Percentiles rank a stretch among this genome's conserved stretches.
These are phyloP conservation scores for Diachrysia chrysitis DNA, from an alignment of 2,888 invertebrate species.

Conservation along the genomic window DNA sequence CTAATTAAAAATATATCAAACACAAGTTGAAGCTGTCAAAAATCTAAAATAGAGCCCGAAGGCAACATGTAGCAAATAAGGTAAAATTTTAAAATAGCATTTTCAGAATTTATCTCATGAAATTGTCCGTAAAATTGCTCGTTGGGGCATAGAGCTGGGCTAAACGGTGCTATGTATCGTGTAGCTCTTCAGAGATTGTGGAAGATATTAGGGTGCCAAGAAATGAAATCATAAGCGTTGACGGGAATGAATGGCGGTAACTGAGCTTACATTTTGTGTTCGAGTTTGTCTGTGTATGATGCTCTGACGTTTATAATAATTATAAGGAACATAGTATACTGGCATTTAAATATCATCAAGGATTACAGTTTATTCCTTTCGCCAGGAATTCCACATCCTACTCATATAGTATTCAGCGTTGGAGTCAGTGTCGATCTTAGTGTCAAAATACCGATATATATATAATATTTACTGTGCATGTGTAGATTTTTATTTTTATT, in stretches of 20 bases:
- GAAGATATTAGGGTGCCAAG: constrained; percentile 49
- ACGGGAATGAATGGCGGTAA: constrained; percentile 29
- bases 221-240: constrained; percentile 38
- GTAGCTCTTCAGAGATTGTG: constrained; percentile 55
- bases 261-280: constrained; percentile 3
- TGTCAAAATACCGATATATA: no score
- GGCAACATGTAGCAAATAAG: constrained; percentile 52
- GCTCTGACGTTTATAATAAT: neutral
- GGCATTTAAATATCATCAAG: no score
- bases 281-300: constrained; percentile 6
- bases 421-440: no score
- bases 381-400: no score
- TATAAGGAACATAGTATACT: no score
- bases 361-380: no score
- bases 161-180: constrained; percentile 62
- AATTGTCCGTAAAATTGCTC: constrained; percentile 69
- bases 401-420: no score
- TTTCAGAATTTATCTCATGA: constrained; percentile 66
- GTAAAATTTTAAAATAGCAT: constrained; percentile 64
- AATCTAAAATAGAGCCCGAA: constrained; percentile 35
- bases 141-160: constrained; percentile 60
- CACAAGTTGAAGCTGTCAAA: constrained; percentile 35
- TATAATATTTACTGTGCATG: no score
- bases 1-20: constrained; percentile 37
- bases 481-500: no score